These are phyloP conservation scores for Chelonia mydas DNA, from an alignment of 2,797 vertebrate genomes.

Conservation along the genomic window DNA sequence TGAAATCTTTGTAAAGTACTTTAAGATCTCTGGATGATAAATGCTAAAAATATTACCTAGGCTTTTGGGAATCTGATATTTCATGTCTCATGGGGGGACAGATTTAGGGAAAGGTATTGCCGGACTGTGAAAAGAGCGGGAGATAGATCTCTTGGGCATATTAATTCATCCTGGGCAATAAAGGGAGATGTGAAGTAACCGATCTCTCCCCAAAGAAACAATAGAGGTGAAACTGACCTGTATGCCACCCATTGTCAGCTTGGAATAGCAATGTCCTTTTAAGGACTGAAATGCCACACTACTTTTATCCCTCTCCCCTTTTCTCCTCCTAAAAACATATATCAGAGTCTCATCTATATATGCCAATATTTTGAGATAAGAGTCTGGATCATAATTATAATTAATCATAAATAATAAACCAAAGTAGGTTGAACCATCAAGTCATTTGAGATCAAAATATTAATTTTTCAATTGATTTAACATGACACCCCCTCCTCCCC, in stretches of 20 bases:
- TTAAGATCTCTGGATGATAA: not conserved
- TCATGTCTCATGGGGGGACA: not conserved
- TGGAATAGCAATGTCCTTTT: not conserved
- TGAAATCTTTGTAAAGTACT: not conserved
- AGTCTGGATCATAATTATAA: not conserved
- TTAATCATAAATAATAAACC: not conserved
- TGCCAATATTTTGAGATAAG: constrained; percentile 23
- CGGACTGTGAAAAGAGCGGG: not conserved
- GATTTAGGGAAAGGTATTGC: not conserved
- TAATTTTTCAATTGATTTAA: not conserved
- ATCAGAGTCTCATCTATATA: not conserved
- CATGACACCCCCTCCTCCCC: not conserved
- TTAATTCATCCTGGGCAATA: constrained; percentile 57
- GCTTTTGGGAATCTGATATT: not conserved
- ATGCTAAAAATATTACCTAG: not conserved
- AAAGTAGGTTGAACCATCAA: not conserved
- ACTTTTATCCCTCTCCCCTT: not conserved
- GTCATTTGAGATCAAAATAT: not conserved
- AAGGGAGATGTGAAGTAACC: constrained; percentile 4
- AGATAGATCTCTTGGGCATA: constrained; percentile 14
- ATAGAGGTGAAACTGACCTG: not conserved
- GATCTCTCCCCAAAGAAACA: not conserved
- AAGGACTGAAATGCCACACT: not conserved
- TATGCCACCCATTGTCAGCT: not conserved
- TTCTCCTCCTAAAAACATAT: constrained; percentile 20